phyloP scores from a whole-genome alignment of 1,140 invertebrate species.

The Drosophila rufa region DNA sequence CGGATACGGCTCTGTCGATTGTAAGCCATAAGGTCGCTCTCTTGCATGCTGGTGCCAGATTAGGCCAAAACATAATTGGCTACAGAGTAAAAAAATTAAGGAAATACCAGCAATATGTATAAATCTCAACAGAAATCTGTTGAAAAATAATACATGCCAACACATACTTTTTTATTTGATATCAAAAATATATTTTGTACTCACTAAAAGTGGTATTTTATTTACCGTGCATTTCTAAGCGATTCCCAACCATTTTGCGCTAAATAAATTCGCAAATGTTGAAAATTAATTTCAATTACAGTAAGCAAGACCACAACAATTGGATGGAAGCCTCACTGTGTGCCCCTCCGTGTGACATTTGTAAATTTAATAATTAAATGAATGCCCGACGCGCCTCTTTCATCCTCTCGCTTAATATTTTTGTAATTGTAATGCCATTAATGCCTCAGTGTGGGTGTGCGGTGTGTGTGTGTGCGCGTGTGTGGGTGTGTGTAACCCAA shows the following conservation, averaged over 20 bases:
- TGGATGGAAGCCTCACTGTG: conserved; percentile 5
- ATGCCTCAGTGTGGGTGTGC: conserved; percentile 15
- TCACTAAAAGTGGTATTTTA: neutral
- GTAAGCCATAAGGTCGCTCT: conserved; percentile 28
- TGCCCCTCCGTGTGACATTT: conserved; percentile 20
- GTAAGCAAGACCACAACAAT: conserved; percentile 62
- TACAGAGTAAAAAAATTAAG: neutral
- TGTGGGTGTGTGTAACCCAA: conserved; percentile 7
- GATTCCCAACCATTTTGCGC: neutral
- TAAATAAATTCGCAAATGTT: conserved; percentile 34
- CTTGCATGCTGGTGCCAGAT: conserved; percentile 2
- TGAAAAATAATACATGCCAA: no score
- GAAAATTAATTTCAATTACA: conserved; percentile 70
- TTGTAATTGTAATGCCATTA: conserved; percentile 46
- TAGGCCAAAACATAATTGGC: conserved; percentile 35
- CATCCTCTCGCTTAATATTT: conserved; percentile 28
- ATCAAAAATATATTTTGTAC: no score
- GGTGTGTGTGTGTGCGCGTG: neutral
- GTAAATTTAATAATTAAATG: conserved; percentile 67
- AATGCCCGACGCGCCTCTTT: conserved; percentile 32
- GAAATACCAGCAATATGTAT: no score
- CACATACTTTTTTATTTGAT: neutral
- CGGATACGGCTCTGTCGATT: conserved; percentile 37
- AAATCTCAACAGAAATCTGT: neutral
- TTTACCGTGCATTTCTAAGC: neutral